Percentiles rank a stretch among this genome's conserved stretches.
Conservation (phyloP, 2,888 invertebrate species). For the Seira sanloemensis region DNA sequence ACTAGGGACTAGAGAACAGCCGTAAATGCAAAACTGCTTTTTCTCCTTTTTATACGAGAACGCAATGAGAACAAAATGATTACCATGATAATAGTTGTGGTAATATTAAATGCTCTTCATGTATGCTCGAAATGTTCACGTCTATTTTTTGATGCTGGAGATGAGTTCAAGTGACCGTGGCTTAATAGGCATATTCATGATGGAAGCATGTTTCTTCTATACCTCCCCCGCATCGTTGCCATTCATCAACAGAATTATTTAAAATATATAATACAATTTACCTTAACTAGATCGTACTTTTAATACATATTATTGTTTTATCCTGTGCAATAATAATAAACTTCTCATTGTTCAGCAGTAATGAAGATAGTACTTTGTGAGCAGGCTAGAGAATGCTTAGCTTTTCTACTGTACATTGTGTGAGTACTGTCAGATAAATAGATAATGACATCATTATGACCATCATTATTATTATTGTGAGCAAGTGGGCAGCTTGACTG, state of each 20-base stretch:
- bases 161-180: background rate
- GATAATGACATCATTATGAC: slow-evolving; percentile 62
- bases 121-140: too few relatives aligned
- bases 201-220: background rate
- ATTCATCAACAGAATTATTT: background rate
- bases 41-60: too few relatives aligned
- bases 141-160: too few relatives aligned
- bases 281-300: too few relatives aligned
- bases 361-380: background rate
- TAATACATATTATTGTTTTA: background rate
- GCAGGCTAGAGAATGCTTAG: background rate
- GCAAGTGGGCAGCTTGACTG: background rate
- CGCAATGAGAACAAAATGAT: too few relatives aligned
- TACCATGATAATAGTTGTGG: too few relatives aligned
- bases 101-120: too few relatives aligned
- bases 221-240: background rate
- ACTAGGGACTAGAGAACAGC: too few relatives aligned
- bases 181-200: background rate
- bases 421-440: slow-evolving; percentile 40
- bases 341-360: background rate
- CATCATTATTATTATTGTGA: slow-evolving; percentile 30
- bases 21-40: too few relatives aligned
- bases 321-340: background rate
- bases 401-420: background rate
- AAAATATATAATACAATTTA: too few relatives aligned